Base-by-base conservation (phyloP, 2,113 vertebrate species). In the Hipposideros armiger region DNA sequence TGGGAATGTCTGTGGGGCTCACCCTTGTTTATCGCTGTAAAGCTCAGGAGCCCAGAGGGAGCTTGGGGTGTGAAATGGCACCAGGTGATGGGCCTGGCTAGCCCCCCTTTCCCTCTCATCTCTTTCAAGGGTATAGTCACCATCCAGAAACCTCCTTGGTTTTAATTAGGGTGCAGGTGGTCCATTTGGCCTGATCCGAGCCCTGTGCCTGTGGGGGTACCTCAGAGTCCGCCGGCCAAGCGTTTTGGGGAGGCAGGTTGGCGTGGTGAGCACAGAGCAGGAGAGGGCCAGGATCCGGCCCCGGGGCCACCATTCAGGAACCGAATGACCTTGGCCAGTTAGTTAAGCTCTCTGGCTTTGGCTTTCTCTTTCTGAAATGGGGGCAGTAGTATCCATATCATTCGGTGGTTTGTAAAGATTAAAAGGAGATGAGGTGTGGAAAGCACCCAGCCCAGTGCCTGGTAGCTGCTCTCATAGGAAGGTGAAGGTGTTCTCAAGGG, bases 101-200 rank as follows among this genome's bases (percentile, higher is more conserved):
- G n/a, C 76, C 5, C 20, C 28, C 5, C 4, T 10, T 3, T n/a
- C 28, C 19, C 1, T 47, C 45, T 17, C 0, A 0, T 81, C n/a
- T 77, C 17, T 88, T 60, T 60, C 70, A 87, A 69, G 45, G 52
- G 66, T n/a, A 36, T 13, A 40, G 26, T 69, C 42, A 42, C 74
- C 45, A 80, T 83, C 87, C 56, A 28, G 14, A 93, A 70, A 32
- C 30, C 10, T 87, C 40, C 60, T 42, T 93, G 85, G n/a, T 60
- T 73, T 88, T 50, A 32, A 40, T 56, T 32, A 45, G 40, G 30
- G 77, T 58, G 17, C 11, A 5, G 42, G 58, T 8, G 11, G n/a
- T 19, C 32, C 11, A 16, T 85, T 30, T 67, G 74, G 70, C 28
- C 56, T 6, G 4, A 74, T 40, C 32, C 14, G 69, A 62, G 50